A percentile compares a stretch with the other conserved stretches of the same genome.
Conservation (phyloP, 2,797 vertebrate genomes). For the Trachurus trachurus region DNA sequence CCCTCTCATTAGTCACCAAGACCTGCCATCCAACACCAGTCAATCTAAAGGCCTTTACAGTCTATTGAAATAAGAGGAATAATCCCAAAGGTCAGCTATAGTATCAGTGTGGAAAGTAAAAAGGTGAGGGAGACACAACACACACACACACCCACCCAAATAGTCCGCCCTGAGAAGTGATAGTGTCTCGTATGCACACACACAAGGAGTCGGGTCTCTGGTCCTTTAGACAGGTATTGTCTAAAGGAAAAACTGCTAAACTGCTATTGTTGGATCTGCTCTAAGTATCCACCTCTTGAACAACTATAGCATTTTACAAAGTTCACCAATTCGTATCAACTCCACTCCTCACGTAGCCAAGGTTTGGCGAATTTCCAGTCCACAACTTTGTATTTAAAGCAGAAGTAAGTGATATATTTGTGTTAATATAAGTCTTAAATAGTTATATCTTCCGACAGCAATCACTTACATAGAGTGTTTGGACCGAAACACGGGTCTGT, state of each 20-base stretch:
- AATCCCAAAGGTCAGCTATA: conserved; percentile 61
- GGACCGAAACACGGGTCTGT: too few species aligned
- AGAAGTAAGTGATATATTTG: too few species aligned
- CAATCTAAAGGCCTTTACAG: conserved; percentile 47
- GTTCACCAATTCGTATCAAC: not conserved
- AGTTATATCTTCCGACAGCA: too few species aligned
- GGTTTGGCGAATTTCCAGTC: not conserved
- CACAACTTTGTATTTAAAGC: not conserved
- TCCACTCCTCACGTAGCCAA: not conserved
- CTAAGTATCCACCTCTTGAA: not conserved
- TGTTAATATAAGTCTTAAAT: too few species aligned
- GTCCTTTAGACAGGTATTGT: not conserved
- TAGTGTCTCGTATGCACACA: not conserved
- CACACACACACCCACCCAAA: too few species aligned
- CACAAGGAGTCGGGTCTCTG: conserved; percentile 14
- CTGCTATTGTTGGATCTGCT: not conserved
- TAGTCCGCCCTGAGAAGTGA: not conserved
- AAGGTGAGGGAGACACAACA: conserved; percentile 27
- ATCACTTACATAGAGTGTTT: too few species aligned
- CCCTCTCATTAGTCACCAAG: conserved; percentile 35
- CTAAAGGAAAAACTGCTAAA: too few species aligned
- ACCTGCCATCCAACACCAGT: conserved; percentile 60
- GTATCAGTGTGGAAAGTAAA: conserved; percentile 39
- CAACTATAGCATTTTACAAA: not conserved
- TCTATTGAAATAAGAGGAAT: conserved; percentile 45